Percentiles rank a stretch among this genome's conserved stretches.
Evolutionary conservation across 2,797 vertebrate species (phyloP).

Genomic region (Rhinichthys osculus): DNA sequence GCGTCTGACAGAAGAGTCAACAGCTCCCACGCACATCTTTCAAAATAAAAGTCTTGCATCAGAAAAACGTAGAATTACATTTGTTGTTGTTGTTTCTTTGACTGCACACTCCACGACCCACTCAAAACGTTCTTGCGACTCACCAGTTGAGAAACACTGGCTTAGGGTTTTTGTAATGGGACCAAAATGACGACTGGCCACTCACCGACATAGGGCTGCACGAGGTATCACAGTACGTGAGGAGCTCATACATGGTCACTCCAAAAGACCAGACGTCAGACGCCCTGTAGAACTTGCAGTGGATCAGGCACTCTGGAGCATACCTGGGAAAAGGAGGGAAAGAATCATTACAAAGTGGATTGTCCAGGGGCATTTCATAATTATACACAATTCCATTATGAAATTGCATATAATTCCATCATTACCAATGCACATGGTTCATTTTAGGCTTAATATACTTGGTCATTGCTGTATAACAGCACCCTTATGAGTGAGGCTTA

Average conservation of each 20-base stretch:
- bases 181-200: conserved; percentile 17
- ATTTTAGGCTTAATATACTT: neutral
- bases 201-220: conserved; percentile 92
- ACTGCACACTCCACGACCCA: neutral
- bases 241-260: conserved; percentile 92
- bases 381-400: neutral
- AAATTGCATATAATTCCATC: neutral
- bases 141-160: neutral
- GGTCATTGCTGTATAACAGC: neutral
- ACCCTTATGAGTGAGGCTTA: conserved; percentile 63
- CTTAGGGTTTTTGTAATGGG: neutral
- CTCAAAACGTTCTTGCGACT: neutral
- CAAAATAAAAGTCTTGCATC: neutral
- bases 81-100: neutral
- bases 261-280: conserved; percentile 98
- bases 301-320: conserved; percentile 92
- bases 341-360: conserved; percentile 4
- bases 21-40: neutral
- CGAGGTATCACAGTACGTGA: conserved; percentile 90
- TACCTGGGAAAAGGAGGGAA: conserved; percentile 82
- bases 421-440: neutral
- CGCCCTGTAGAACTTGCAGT: conserved; percentile 93
- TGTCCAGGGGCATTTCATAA: neutral
- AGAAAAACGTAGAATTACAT: neutral
- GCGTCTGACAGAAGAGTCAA: neutral